Evolutionary conservation across 2,888 invertebrate genomes (phyloP).

Genomic region (Sepiola atlantica): DNA sequence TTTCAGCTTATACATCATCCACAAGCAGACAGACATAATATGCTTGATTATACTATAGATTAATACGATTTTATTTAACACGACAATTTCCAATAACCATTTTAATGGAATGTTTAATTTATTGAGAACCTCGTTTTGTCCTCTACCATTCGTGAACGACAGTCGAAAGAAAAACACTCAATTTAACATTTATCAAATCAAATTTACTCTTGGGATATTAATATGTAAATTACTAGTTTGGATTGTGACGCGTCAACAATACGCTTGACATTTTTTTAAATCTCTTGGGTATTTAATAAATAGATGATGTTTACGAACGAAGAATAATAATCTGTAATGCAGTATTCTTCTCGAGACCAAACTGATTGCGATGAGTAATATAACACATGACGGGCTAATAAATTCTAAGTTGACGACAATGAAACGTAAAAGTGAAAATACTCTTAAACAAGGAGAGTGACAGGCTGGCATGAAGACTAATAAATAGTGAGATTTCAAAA

Average conservation of each 20-base stretch:
- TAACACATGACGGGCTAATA: not conserved
- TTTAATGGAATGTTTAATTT: no score
- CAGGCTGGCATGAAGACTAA: not conserved
- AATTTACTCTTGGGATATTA: not conserved
- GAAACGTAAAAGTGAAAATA: not conserved
- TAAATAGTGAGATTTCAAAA: not conserved
- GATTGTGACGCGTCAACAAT: not conserved
- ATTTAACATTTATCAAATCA: not conserved
- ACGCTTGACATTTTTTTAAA: not conserved
- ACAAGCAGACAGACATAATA: no score
- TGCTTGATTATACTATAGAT: no score
- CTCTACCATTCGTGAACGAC: not conserved
- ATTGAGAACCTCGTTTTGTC: no score
- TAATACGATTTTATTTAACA: no score
- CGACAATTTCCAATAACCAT: no score
- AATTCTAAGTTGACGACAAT: not conserved
- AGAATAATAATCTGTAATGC: not conserved
- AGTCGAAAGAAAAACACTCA: not conserved
- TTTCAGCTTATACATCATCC: no score
- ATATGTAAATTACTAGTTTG: not conserved
- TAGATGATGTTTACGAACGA: not conserved
- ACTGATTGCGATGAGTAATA: not conserved
- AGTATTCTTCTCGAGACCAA: not conserved
- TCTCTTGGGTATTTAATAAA: not conserved
- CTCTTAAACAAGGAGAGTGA: not conserved